Base-by-base conservation (phyloP, 2,888 invertebrate genomes). In the Cheilosia grossa region DNA sequence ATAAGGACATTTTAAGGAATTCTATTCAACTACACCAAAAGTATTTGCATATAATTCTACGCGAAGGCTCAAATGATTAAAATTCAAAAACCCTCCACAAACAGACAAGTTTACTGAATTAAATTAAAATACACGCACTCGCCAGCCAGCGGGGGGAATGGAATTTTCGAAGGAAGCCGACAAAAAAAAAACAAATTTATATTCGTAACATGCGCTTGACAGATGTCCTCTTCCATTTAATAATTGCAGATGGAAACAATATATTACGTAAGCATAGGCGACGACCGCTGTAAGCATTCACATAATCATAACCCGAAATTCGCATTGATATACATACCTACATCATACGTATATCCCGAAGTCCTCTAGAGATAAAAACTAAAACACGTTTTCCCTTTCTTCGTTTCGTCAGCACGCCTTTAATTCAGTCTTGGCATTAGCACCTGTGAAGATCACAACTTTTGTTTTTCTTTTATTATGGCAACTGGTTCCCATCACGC, bases 321-420 rank as follows among this genome's bases (percentile, higher is more conserved):
- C 70, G 58, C 37, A 51, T 72, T 51, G 72, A 7, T 19, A 54
- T 64, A 21, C 19, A 40, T 21, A n/a, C n/a, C n/a, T n/a, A n/a
- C n/a, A n/a, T n/a, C n/a, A n/a, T n/a, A n/a, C n/a, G n/a, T n/a
- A n/a, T n/a, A 24, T 17, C 19, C n/a, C 54, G 21, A 69, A 19
- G 82, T 82, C 78, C 72, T 64, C 37, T 49, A n/a, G 33, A 42
- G 30, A 37, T n/a, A 21, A 51, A 53, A 70, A 49, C 15, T 49
- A 53, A 30, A 81, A 82, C 78, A 56, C 17, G 82, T 78, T 82
- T 49, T 67, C 63, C 82, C 56, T 78, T 78, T 82, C 66, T 47
- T 64, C 54, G 27, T 47, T 13, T 54, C 17, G 0, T 17, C 30
- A 21, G 0, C 15, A 15, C 54, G 17, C 54, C 21, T 37, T 37